Percentiles rank a stretch among this genome's conserved stretches.
Conservation (phyloP, 2,113 vertebrate genomes). For the Prinia subflava region DNA sequence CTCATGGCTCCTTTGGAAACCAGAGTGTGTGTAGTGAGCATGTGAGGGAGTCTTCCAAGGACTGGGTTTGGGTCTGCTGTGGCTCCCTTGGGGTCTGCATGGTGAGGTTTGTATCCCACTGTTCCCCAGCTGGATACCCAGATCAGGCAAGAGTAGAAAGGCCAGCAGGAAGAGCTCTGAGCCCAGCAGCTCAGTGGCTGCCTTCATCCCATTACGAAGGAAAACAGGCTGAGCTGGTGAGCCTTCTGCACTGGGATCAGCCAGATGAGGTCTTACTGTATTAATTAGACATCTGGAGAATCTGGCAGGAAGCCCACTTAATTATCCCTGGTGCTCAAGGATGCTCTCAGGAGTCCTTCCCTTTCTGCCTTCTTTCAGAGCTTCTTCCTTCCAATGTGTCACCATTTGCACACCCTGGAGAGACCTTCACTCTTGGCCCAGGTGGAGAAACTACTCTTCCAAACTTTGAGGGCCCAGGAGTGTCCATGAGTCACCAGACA, state of each 20-base stretch:
- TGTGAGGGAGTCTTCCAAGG: neutral
- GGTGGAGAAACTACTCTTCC: neutral
- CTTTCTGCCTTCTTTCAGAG: neutral
- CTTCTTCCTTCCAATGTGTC: neutral
- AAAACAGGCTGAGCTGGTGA: neutral
- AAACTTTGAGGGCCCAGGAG: neutral
- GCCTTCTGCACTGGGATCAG: neutral
- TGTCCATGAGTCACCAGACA: neutral
- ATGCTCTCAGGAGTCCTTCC: neutral
- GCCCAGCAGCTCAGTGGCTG: neutral
- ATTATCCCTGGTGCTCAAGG: neutral
- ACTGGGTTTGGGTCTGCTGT: neutral
- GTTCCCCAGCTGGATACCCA: neutral
- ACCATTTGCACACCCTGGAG: neutral
- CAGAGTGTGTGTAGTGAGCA: accelerated
- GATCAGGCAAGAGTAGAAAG: neutral
- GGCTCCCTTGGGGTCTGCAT: neutral
- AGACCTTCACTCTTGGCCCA: neutral
- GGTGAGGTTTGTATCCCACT: neutral
- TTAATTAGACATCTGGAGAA: constrained; percentile 61
- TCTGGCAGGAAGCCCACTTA: constrained; percentile 1
- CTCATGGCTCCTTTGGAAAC: neutral
- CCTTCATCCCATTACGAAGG: neutral
- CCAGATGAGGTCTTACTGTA: neutral
- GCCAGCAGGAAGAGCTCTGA: neutral